These are phyloP conservation scores for Erethizon dorsatum DNA, from an alignment of 2,797 vertebrate species.

Conservation along the genomic window DNA sequence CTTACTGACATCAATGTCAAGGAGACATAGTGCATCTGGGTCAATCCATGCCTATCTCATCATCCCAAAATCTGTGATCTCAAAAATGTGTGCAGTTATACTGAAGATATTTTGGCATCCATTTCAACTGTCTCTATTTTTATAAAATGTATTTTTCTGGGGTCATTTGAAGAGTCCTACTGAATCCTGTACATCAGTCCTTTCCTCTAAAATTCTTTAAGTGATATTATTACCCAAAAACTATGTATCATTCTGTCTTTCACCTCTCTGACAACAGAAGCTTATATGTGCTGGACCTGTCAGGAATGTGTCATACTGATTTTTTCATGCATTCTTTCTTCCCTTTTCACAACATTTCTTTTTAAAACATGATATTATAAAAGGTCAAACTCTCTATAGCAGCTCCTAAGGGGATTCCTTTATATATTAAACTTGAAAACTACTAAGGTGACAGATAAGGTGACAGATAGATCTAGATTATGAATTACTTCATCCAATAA, in stretches of 20 bases:
- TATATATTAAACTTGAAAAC: background rate
- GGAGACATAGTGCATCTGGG: background rate
- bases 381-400: background rate
- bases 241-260: slow-evolving; percentile 43
- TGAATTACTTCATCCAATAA: background rate
- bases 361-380: slow-evolving; percentile 29
- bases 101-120: background rate
- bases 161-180: background rate
- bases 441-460: too few species aligned
- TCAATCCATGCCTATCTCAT: background rate
- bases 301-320: background rate
- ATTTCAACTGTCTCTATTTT: background rate
- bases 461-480: background rate
- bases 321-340: background rate
- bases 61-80: background rate
- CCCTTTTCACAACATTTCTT: background rate
- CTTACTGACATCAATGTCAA: background rate
- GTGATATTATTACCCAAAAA: background rate
- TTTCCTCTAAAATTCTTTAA: slow-evolving; percentile 3
- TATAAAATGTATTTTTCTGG: background rate
- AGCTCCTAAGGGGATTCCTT: background rate
- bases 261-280: background rate
- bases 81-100: background rate
- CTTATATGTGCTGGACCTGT: background rate
- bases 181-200: background rate